These are phyloP conservation scores for Cyclura pinguis DNA, from an alignment of 2,797 vertebrate genomes.

Conservation along the genomic window DNA sequence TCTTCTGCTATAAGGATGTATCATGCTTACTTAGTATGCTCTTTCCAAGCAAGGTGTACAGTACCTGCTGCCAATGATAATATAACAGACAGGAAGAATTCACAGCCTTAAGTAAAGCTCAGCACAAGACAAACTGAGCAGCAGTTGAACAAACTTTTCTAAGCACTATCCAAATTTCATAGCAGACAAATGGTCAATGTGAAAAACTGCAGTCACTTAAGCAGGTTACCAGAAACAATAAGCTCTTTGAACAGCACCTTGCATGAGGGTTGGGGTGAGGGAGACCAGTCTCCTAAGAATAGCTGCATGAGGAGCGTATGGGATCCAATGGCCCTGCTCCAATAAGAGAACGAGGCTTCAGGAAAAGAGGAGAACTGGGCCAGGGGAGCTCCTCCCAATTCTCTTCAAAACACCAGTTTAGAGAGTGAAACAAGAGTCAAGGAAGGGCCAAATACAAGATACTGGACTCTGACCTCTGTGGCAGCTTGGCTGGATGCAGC, in stretches of 20 bases:
- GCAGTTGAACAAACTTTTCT: not conserved
- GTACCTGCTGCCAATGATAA: not conserved
- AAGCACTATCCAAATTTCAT: not conserved
- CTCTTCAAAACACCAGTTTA: not conserved
- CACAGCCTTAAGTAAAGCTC: not conserved
- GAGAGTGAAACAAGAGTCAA: too few species aligned
- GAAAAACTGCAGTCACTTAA: not conserved
- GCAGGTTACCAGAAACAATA: not conserved
- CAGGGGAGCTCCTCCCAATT: not conserved
- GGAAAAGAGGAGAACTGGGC: not conserved
- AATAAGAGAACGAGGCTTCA: not conserved
- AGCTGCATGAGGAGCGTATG: not conserved
- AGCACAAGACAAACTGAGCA: too few species aligned
- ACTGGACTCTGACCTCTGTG: not conserved
- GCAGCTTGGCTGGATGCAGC: not conserved
- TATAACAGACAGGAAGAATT: not conserved
- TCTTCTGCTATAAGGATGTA: too few species aligned
- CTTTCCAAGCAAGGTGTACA: not conserved
- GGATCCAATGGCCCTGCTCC: not conserved
- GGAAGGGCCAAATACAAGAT: not conserved
- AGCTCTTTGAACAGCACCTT: constrained; percentile 10
- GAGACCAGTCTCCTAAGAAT: not conserved
- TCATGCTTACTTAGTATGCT: not conserved
- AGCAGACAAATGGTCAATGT: not conserved
- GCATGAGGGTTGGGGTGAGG: not conserved